Evolutionary conservation across 2,888 invertebrate genomes (phyloP).

Genomic region (Apoderus coryli): DNA sequence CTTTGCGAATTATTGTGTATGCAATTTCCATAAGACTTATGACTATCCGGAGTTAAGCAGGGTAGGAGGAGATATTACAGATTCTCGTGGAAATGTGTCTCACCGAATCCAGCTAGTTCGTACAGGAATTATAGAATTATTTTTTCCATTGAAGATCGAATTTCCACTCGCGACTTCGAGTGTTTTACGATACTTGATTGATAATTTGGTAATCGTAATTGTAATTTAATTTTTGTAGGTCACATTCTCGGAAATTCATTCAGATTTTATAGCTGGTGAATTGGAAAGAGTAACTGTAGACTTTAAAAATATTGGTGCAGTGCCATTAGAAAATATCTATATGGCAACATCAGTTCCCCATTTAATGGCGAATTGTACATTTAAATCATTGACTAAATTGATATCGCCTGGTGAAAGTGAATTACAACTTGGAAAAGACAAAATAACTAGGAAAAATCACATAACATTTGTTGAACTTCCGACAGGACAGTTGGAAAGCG

Average conservation of each 20-base stretch:
- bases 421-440: constrained; percentile 24
- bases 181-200: too few species aligned
- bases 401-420: constrained; percentile 20
- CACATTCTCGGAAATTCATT: constrained; percentile 50
- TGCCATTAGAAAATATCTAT: constrained; percentile 44
- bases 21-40: too few species aligned
- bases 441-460: constrained; percentile 31
- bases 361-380: constrained; percentile 32
- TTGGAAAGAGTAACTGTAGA: constrained; percentile 52
- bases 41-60: too few species aligned
- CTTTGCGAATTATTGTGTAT: too few species aligned
- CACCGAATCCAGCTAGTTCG: too few species aligned
- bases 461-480: constrained; percentile 33
- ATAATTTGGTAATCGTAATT: neutral
- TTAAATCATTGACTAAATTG: constrained; percentile 15
- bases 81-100: too few species aligned
- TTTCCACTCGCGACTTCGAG: too few species aligned
- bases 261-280: constrained; percentile 59
- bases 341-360: constrained; percentile 58
- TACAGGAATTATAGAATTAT: too few species aligned
- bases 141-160: too few species aligned
- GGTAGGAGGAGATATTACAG: too few species aligned
- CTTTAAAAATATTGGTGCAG: constrained; percentile 53
- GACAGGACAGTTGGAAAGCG: constrained; percentile 36
- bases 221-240: constrained; percentile 37